Conservation (phyloP, 2,888 invertebrate species). For the Machimus atricapillus region DNA sequence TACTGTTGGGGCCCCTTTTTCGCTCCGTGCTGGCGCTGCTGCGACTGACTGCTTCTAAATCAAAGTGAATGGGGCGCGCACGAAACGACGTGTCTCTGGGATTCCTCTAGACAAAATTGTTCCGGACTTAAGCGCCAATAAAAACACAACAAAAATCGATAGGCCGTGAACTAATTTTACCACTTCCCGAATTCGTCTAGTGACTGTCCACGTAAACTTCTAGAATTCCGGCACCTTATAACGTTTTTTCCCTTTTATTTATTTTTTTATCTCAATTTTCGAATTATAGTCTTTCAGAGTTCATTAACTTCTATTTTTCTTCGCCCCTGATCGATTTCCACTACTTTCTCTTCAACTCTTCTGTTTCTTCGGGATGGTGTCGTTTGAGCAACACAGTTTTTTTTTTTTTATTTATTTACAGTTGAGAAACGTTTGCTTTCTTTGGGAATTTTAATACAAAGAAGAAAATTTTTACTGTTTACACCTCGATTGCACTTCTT, state of each 20-base stretch:
- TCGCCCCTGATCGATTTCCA: neutral
- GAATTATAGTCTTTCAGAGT: neutral
- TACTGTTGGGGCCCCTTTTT: neutral
- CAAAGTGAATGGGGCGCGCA: neutral
- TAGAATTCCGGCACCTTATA: neutral
- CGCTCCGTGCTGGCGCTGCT: neutral
- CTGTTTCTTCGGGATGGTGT: neutral
- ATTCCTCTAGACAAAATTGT: neutral
- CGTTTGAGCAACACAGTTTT: neutral
- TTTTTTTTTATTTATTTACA: neutral
- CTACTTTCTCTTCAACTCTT: neutral
- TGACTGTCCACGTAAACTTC: neutral
- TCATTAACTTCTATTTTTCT: neutral
- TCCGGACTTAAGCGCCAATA: neutral
- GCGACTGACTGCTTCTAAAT: neutral
- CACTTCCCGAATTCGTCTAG: neutral
- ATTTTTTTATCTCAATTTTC: neutral
- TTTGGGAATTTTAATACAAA: neutral
- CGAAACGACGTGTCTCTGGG: neutral
- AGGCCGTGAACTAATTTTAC: neutral
- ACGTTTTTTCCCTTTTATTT: neutral
- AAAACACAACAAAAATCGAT: neutral
- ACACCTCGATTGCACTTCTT: slow-evolving; percentile 46
- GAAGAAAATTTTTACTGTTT: neutral
- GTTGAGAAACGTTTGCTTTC: neutral